Evolutionary conservation across 1,140 invertebrate genomes (phyloP), one percentile per base, ranked within the genome.

Genomic region (Conopomorpha cramerella): DNA sequence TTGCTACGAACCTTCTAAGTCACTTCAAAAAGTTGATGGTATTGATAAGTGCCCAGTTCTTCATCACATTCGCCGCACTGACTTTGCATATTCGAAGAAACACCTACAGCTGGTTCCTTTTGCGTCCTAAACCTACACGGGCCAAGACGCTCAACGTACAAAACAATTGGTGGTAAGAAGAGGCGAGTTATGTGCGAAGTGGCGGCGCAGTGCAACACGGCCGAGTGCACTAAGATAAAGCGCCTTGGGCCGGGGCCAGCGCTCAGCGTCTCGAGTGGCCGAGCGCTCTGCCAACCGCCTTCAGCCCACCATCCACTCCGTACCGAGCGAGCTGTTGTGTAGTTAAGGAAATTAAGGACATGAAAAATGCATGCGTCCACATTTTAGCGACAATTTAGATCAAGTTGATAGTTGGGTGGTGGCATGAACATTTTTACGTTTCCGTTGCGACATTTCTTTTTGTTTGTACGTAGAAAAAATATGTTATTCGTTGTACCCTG

Each of bases 141-240:
- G n/a, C n/a, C n/a, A n/a, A n/a, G n/a, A n/a, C n/a, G n/a, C n/a
- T n/a, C n/a, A n/a, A n/a, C n/a, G n/a, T n/a, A n/a, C n/a, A n/a
- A 62, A 60, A 56, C 56, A 60, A 62, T 63, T 44, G 52, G n/a
- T 44, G 32, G 38, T 56, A 61, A 55, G 42, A 51, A 57, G 53
- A 60, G 50, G 48, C 50, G 45, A 68, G 63, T 61, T 67, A 64
- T 60, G 49, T 40, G 30, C 41, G 50, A 36, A 49, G 46, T 51
- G 57, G 60, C 41, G 51, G 45, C 45, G n/a, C n/a, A 60, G 45
- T 44, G 49, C 53, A 62, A n/a, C n/a, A n/a, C 59, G 54, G 51
- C 51, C 54, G 50, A 62, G 61, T 57, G 57, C 53, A 71, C 62
- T 71, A 65, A 67, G 64, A 65, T 62, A 66, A 63, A 67, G 54